phyloP scores from a whole-genome alignment of 2,797 vertebrate genomes.

The Hemitrygon akajei region DNA sequence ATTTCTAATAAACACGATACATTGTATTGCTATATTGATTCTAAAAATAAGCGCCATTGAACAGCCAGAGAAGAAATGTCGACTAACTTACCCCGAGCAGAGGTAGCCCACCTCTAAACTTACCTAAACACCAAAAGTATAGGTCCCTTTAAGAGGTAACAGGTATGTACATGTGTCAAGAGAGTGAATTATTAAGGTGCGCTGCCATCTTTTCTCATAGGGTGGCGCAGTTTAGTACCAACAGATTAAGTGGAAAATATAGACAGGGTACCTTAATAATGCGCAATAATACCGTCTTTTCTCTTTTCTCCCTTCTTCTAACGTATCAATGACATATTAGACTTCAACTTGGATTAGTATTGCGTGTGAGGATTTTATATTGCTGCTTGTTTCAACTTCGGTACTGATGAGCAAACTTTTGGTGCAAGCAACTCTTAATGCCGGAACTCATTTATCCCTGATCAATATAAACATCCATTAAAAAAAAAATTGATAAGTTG shows the following conservation, averaged over 20 bases:
- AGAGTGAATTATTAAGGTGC: not conserved
- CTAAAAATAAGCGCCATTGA: not conserved
- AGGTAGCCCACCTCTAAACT: not conserved
- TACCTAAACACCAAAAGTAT: not conserved
- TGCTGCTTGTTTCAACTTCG: not conserved
- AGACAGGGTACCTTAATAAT: not conserved
- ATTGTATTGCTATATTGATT: not conserved
- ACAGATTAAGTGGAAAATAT: not conserved
- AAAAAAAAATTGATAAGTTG: not conserved
- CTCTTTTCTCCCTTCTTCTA: no score
- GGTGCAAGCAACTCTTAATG: not conserved
- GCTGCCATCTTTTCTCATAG: not conserved
- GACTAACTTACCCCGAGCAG: not conserved
- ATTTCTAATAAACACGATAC: not conserved
- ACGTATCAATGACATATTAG: not conserved
- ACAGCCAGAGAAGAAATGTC: no score
- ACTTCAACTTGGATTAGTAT: not conserved
- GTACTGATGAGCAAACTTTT: not conserved
- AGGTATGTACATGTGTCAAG: not conserved
- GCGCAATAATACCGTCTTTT: not conserved
- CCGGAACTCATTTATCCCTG: not conserved
- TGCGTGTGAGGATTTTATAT: not conserved
- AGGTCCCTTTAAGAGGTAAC: conserved; percentile 17
- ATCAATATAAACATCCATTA: not conserved
- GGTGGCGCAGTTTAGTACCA: conserved; percentile 25